phyloP scores from a whole-genome alignment of 1,140 invertebrate genomes.

The Gryllus bimaculatus region DNA sequence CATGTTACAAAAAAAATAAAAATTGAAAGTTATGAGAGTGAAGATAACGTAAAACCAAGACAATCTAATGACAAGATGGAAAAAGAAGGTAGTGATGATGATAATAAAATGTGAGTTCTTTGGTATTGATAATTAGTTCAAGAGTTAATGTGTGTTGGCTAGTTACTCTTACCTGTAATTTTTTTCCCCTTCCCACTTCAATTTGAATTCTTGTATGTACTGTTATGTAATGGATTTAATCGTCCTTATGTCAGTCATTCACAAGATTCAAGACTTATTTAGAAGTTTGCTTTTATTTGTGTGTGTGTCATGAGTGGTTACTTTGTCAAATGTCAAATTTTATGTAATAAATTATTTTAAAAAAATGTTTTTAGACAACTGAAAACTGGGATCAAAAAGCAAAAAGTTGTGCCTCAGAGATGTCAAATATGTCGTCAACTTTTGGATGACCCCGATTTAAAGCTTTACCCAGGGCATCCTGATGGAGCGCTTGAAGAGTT shows the following conservation, averaged over 20 bases:
- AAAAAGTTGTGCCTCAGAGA: conserved; percentile 25
- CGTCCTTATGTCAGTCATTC: neutral
- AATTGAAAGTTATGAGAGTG: neutral
- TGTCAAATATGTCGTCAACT: conserved; percentile 52
- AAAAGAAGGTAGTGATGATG: neutral
- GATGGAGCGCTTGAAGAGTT: conserved; percentile 65
- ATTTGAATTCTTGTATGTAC: neutral
- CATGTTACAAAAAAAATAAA: neutral
- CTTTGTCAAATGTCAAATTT: no score
- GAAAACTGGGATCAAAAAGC: neutral
- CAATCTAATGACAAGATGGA: neutral
- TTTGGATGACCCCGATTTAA: conserved; percentile 52
- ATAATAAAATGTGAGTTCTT: neutral
- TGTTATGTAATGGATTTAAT: neutral
- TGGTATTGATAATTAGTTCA: no score
- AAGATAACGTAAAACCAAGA: neutral
- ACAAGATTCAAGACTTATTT: neutral
- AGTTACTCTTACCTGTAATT: no score
- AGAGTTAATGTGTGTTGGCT: no score
- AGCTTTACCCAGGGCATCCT: conserved; percentile 61
- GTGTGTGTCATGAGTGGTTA: no score
- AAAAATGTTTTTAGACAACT: neutral
- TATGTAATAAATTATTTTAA: neutral
- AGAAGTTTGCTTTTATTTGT: neutral
- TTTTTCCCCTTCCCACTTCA: no score